A percentile compares a stretch with the other conserved stretches of the same genome.
Evolutionary conservation across 2,888 invertebrate species (phyloP).

Genomic region (Cecidostiba fungosa): DNA sequence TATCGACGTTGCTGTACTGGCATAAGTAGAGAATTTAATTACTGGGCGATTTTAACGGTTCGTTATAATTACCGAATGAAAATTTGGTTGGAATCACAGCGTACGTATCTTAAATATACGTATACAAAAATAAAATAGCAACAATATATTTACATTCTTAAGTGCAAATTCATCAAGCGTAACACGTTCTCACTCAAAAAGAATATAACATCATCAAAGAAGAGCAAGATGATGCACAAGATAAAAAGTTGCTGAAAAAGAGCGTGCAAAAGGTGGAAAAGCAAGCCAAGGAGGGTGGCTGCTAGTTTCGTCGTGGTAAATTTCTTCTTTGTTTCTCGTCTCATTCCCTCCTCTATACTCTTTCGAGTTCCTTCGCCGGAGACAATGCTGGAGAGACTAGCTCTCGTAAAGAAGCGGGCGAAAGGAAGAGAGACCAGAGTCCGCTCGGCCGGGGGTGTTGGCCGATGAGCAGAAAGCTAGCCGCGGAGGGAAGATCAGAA

Average conservation of each 20-base stretch:
- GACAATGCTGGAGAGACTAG: slow-evolving; percentile 1
- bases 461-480: neutral
- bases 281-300: neutral
- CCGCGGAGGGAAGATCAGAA: neutral
- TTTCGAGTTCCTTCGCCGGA: neutral
- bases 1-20: no score
- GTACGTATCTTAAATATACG: no score
- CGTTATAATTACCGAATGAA: no score
- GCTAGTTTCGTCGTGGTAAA: slow-evolving; percentile 30
- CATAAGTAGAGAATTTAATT: neutral
- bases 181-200: no score
- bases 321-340: slow-evolving; percentile 56
- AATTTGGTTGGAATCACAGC: no score
- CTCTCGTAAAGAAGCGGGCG: slow-evolving; percentile 7
- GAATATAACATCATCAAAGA: no score
- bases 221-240: neutral
- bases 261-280: neutral
- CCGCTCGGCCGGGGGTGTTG: neutral
- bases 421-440: neutral
- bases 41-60: no score
- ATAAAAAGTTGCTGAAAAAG: neutral
- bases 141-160: neutral
- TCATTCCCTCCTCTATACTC: slow-evolving; percentile 43
- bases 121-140: no score
- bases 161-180: no score